Conservation (phyloP, 1,140 invertebrate genomes). For the Latrodectus geometricus region DNA sequence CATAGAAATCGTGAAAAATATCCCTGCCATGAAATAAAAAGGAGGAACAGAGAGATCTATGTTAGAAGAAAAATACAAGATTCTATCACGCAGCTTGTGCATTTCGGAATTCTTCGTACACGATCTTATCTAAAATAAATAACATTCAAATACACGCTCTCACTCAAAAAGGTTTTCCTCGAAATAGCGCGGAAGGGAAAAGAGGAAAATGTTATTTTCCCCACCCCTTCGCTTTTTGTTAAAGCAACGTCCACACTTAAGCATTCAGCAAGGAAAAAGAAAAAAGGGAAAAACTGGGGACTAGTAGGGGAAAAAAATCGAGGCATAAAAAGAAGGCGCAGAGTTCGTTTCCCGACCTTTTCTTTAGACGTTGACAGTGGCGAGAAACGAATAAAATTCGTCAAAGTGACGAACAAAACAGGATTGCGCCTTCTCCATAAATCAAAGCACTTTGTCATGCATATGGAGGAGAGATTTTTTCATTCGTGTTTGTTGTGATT, state of each 20-base stretch:
- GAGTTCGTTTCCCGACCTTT: slow-evolving; percentile 23
- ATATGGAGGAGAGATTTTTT: slow-evolving; percentile 7
- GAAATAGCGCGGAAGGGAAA: background rate
- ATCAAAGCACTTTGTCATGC: slow-evolving; percentile 56
- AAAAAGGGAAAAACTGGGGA: background rate
- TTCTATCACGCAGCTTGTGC: slow-evolving; percentile 21
- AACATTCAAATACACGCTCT: slow-evolving; percentile 43
- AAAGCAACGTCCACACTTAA: slow-evolving; percentile 30
- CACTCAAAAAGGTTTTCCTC: slow-evolving; percentile 44
- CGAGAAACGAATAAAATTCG: slow-evolving; percentile 36
- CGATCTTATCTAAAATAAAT: slow-evolving; percentile 56
- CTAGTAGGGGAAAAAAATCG: background rate
- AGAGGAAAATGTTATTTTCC: slow-evolving; percentile 39
- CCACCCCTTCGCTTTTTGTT: slow-evolving; percentile 22
- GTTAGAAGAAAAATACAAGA: slow-evolving; percentile 19
- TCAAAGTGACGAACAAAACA: slow-evolving; percentile 51
- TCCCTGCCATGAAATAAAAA: background rate
- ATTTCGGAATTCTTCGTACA: slow-evolving; percentile 34
- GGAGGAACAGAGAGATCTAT: background rate
- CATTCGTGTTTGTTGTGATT: too few species aligned
- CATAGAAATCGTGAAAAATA: background rate
- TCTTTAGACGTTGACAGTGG: background rate
- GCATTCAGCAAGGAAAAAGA: slow-evolving; percentile 27
- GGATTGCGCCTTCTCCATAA: slow-evolving; percentile 36
- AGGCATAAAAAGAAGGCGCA: background rate